Percentiles rank a stretch among this genome's conserved stretches.
These are phyloP conservation scores for Nysson spinosus DNA, from an alignment of 2,888 invertebrate genomes.

Conservation along the genomic window DNA sequence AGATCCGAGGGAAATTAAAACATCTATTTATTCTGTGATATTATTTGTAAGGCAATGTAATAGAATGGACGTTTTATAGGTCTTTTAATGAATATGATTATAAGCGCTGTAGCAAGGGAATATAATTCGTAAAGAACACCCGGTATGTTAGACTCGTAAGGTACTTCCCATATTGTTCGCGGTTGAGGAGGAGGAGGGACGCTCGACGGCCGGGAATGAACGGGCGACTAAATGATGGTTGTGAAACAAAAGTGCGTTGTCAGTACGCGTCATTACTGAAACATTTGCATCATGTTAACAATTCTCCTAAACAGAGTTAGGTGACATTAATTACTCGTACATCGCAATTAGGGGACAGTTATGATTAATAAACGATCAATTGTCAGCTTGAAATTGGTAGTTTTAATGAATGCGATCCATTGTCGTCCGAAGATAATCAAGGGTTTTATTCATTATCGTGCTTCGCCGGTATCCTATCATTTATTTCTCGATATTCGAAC, in stretches of 20 bases:
- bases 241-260: constrained; percentile 54
- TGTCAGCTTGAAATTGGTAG: constrained; percentile 31
- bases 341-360: constrained; percentile 34
- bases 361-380: constrained; percentile 45
- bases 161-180: constrained; percentile 50
- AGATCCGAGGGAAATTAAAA: too few species aligned
- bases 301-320: constrained; percentile 42
- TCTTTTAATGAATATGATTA: neutral
- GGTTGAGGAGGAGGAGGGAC: constrained; percentile 38
- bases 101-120: neutral
- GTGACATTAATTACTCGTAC: constrained; percentile 46
- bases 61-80: too few species aligned
- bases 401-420: constrained; percentile 37
- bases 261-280: constrained; percentile 51
- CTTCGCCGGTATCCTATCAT: too few species aligned
- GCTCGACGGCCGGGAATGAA: constrained; percentile 46
- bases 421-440: too few species aligned
- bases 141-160: constrained; percentile 34
- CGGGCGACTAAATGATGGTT: constrained; percentile 50
- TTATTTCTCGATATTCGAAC: too few species aligned
- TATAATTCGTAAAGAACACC: constrained; percentile 26
- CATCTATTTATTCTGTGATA: too few species aligned
- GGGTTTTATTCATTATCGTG: too few species aligned
- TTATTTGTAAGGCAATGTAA: too few species aligned
- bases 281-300: constrained; percentile 51